A percentile compares a stretch with the other conserved stretches of the same genome.
Conservation (phyloP, 2,888 invertebrate species). For the Stenodera caucasica region DNA sequence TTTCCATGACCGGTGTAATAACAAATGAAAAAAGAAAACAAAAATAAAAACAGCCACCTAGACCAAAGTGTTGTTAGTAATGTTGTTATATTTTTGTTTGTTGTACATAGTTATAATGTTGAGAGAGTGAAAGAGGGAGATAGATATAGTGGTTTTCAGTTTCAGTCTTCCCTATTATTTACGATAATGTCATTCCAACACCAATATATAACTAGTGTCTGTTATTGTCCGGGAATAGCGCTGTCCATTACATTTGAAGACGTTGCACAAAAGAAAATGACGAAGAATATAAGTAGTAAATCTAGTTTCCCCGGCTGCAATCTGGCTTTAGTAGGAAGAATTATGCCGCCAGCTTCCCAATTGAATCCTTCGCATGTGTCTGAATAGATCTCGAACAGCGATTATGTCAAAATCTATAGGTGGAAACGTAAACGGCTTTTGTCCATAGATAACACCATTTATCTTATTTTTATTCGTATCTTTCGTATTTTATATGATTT, state of each 20-base stretch:
- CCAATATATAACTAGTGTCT: constrained; percentile 35
- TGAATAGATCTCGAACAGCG: constrained; percentile 43
- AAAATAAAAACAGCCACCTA: background rate
- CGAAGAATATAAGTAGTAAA: constrained; percentile 50
- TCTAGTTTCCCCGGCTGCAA: constrained; percentile 41
- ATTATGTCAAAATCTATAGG: constrained; percentile 30
- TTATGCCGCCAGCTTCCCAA: constrained; percentile 27
- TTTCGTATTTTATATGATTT: constrained; percentile 3
- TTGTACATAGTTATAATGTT: no score
- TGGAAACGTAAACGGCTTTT: constrained; percentile 16
- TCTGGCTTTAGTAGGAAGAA: constrained; percentile 38
- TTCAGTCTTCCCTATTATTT: constrained; percentile 27
- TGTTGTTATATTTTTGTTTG: constrained; percentile 11
- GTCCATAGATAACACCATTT: background rate
- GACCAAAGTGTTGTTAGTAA: constrained; percentile 16
- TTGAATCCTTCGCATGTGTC: constrained; percentile 33
- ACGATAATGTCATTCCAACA: constrained; percentile 33
- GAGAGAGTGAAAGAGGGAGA: constrained; percentile 23
- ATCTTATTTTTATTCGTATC: background rate
- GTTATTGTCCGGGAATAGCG: constrained; percentile 43
- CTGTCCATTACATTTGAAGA: constrained; percentile 48
- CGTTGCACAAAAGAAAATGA: constrained; percentile 50
- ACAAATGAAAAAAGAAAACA: constrained; percentile 16
- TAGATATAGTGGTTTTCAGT: constrained; percentile 23
- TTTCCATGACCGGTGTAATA: constrained; percentile 22